Evolutionary conservation across 2,888 invertebrate species (phyloP), one percentile per base, ranked within the genome.

Genomic region (Homarus gammarus): DNA sequence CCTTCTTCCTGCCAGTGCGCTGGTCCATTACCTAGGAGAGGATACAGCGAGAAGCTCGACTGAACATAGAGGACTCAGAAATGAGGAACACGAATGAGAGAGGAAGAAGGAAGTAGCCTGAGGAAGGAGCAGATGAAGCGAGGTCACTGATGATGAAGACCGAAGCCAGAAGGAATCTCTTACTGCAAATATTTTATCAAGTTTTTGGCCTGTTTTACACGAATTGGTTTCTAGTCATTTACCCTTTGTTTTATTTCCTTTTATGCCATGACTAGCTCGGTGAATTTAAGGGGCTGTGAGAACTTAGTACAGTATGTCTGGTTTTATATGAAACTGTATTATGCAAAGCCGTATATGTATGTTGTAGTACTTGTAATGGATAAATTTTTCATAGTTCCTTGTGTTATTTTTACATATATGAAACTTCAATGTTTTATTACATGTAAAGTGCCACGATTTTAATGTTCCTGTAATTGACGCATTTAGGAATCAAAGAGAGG

Each of bases 241-340:
- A 89, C 84, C 84, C 84, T 89, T 75, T 84, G 78, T 90, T 90
- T 84, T 87, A 87, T 90, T 87, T 90, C 86, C 83, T 87, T 72
- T 87, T 82, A 90, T 83, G 90, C 90, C 90, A 90, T 90, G 90
- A 90, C 90, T 90, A 90, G 87, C 87, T 90, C 87, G 90, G 90
- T 90, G 90, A 90, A 90, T 87, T 86, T 87, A 84, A 83, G 90
- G 90, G 90, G 90, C 90, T 87, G 90, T 90, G 90, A 90, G 78
- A 87, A 87, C 87, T 90, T 84, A 87, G 87, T 87, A 84, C 90
- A 90, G 87, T 84, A 90, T 90, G 87, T 87, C 87, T 87, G 86
- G 86, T 84, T 90, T 90, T 90, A 90, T 90, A 90, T 86, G 86
- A 87, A 87, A 87, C 87, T 87, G 87, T 86, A 86, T 87, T 90